Conservation (phyloP, 2,888 invertebrate species). For the Oscheius sp. region DNA sequence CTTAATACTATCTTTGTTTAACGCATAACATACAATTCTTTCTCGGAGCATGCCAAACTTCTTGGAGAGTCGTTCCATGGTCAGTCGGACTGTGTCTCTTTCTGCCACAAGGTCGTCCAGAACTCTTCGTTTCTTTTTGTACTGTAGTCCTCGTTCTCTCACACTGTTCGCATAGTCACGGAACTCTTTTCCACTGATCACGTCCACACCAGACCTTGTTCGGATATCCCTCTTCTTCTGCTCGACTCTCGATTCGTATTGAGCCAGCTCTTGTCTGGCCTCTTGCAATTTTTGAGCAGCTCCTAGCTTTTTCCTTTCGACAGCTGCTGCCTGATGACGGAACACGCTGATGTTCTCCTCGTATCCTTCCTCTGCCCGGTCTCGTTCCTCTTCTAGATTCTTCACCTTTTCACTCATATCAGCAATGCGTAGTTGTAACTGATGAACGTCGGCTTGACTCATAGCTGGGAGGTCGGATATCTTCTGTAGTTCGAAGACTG, state of each 20-base stretch:
- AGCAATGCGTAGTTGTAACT: constrained; percentile 20
- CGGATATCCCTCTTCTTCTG: constrained; percentile 76
- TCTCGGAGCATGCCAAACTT: constrained; percentile 77
- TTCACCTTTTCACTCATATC: constrained; percentile 75
- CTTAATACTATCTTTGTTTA: neutral
- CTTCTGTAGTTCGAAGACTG: constrained; percentile 81
- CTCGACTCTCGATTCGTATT: constrained; percentile 79
- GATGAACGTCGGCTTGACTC: constrained; percentile 25
- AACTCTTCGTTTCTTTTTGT: constrained; percentile 85
- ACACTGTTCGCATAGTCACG: constrained; percentile 86
- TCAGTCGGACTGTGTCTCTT: constrained; percentile 82
- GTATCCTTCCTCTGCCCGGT: constrained; percentile 77
- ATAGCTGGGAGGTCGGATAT: constrained; percentile 31
- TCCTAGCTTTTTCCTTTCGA: constrained; percentile 84
- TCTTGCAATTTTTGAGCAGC: constrained; percentile 82
- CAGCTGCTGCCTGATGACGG: constrained; percentile 81
- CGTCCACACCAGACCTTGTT: constrained; percentile 78
- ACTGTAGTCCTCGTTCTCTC: constrained; percentile 84
- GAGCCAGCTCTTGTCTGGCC: constrained; percentile 79
- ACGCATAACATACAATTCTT: constrained; percentile 76
- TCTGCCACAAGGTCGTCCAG: constrained; percentile 83
- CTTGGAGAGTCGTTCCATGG: constrained; percentile 81
- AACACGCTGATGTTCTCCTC: constrained; percentile 79
- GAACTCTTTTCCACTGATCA: constrained; percentile 75
- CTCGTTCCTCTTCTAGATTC: constrained; percentile 81